These are phyloP conservation scores for Xiphophorus birchmanni DNA, from an alignment of 2,797 vertebrate genomes.

Conservation along the genomic window DNA sequence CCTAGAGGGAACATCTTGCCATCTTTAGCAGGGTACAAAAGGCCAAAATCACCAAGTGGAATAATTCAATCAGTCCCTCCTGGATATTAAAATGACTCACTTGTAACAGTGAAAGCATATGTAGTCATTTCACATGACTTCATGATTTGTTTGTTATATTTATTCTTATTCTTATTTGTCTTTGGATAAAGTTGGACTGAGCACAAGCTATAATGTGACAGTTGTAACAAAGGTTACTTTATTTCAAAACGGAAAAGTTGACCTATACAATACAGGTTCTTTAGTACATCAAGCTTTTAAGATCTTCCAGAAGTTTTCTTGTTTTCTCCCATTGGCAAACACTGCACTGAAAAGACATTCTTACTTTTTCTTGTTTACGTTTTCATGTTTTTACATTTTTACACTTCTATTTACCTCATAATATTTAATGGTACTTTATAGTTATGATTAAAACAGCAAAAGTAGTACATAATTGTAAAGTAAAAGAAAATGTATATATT, in stretches of 20 bases:
- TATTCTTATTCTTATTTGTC: background rate
- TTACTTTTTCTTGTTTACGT: background rate
- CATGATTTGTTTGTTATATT: background rate
- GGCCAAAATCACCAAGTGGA: background rate
- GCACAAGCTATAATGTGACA: background rate
- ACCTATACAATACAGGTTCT: background rate
- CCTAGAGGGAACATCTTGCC: background rate
- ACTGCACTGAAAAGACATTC: background rate
- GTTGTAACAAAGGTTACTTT: background rate
- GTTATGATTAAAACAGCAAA: background rate
- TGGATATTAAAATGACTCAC: background rate
- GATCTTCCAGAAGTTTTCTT: background rate
- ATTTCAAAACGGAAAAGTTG: background rate
- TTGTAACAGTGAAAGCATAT: background rate
- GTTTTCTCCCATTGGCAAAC: background rate
- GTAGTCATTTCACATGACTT: background rate
- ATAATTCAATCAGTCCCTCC: background rate
- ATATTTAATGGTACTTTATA: background rate
- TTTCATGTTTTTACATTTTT: background rate
- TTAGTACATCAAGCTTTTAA: background rate
- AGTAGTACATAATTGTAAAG: background rate
- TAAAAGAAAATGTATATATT: background rate
- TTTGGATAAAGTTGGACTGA: background rate
- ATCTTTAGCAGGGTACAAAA: background rate
- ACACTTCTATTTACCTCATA: background rate